phyloP scores from a whole-genome alignment of 2,797 vertebrate species.

The Hypotaenidia philippensis region DNA sequence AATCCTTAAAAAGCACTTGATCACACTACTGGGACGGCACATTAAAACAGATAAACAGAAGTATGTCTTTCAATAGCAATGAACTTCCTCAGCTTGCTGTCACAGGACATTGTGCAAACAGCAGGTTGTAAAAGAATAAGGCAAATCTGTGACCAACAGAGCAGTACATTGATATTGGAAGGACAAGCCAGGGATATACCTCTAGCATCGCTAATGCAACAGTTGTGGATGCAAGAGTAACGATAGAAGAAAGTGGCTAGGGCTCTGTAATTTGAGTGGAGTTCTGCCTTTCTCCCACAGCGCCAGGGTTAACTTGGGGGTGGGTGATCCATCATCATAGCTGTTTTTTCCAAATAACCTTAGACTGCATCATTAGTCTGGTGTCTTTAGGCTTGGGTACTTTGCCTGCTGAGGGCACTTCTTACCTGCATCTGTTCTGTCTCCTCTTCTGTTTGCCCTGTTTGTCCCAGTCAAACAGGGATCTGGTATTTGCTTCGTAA shows the following conservation, averaged over 20 bases:
- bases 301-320: neutral
- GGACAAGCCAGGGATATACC: neutral
- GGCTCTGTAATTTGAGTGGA: neutral
- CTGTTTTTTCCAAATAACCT: neutral
- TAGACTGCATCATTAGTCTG: neutral
- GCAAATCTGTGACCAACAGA: neutral
- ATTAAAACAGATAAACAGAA: neutral
- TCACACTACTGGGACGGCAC: neutral
- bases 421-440: neutral
- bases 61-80: neutral
- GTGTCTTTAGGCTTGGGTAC: neutral
- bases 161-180: neutral
- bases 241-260: neutral
- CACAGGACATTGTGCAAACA: neutral
- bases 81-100: neutral
- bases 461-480: neutral
- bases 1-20: neutral
- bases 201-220: neutral
- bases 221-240: neutral
- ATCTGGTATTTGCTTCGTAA: conserved; percentile 18
- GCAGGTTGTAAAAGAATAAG: neutral
- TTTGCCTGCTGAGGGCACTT: neutral
- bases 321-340: neutral
- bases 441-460: neutral
- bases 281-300: neutral